Percentiles rank a stretch among this genome's conserved stretches.
These are phyloP conservation scores for Brachionus angularis DNA, from an alignment of 1,140 invertebrate species.

Conservation along the genomic window DNA sequence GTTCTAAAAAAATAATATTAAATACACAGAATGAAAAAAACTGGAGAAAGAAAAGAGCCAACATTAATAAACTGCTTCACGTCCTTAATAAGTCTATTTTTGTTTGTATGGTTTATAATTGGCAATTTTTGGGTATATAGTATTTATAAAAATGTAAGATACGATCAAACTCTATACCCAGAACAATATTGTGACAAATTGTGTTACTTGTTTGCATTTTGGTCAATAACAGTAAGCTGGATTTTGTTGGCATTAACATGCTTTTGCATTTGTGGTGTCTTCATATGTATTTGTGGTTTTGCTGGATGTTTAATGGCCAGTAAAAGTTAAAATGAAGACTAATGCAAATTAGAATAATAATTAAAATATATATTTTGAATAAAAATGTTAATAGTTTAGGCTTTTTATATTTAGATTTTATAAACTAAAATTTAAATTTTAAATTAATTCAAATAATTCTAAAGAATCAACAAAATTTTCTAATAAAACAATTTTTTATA, in stretches of 20 bases:
- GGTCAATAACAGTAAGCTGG: constrained; percentile 7
- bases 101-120: constrained; percentile 33
- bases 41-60: background rate
- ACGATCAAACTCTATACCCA: background rate
- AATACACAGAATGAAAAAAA: background rate
- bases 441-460: too few species aligned
- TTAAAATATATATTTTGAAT: background rate
- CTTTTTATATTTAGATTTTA: too few species aligned
- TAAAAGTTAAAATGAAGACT: background rate
- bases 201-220: constrained; percentile 42
- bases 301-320: background rate
- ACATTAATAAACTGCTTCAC: constrained; percentile 7
- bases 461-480: too few species aligned
- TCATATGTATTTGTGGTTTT: constrained; percentile 5
- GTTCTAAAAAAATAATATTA: background rate
- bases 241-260: constrained; percentile 16
- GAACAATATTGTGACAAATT: constrained; percentile 31
- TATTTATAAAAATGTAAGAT: constrained; percentile 17
- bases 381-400: too few species aligned
- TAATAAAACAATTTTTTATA: too few species aligned
- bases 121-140: constrained; percentile 40
- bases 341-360: background rate
- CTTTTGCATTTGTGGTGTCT: background rate
- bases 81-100: background rate
- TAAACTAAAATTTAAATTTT: too few species aligned